Conservation (phyloP, 2,113 vertebrate genomes). For the Astur gentilis region DNA sequence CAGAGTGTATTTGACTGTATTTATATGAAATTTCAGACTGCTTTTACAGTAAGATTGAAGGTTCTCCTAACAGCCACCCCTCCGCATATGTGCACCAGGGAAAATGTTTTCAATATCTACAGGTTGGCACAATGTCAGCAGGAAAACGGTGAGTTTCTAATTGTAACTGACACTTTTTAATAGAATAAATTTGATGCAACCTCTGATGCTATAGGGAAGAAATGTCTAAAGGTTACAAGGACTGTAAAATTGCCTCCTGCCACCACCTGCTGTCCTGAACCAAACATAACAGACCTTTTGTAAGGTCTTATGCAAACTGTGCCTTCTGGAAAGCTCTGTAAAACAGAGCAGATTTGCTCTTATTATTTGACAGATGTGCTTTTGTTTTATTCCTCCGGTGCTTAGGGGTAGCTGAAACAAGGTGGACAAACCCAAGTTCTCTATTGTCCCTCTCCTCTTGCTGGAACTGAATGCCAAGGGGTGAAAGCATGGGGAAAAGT, state of each 20-base stretch:
- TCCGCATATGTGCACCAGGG: neutral
- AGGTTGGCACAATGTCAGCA: neutral
- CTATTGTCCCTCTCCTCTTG: neutral
- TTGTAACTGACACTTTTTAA: neutral
- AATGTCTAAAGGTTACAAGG: neutral
- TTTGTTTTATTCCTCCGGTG: neutral
- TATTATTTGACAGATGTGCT: neutral
- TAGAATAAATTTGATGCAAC: neutral
- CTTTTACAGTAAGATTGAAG: neutral
- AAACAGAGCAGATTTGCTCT: neutral
- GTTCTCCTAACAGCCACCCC: neutral
- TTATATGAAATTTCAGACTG: neutral
- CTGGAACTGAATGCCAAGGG: neutral
- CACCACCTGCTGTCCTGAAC: conserved; percentile 29
- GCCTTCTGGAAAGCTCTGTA: neutral
- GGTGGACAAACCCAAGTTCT: neutral
- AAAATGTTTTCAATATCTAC: neutral
- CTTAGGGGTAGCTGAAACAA: neutral
- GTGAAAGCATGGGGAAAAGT: rapidly evolving
- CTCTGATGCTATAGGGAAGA: neutral
- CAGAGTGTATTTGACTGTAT: rapidly evolving
- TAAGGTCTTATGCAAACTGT: neutral
- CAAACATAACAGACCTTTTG: neutral
- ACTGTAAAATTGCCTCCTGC: conserved; percentile 5
- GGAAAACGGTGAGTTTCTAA: neutral